Conservation (phyloP, 2,888 invertebrate species). For the Drosophila kokeensis region DNA sequence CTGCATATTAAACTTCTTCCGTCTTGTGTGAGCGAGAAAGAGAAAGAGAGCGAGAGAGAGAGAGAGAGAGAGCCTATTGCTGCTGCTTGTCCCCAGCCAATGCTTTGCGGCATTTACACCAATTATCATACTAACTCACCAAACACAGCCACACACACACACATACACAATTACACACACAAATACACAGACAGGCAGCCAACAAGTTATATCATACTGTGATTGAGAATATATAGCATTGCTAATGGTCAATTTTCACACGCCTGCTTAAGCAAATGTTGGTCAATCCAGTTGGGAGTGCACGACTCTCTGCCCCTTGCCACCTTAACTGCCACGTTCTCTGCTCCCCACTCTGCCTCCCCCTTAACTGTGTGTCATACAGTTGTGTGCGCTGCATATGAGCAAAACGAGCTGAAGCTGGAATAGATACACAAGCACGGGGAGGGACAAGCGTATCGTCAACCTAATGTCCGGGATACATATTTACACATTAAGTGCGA, state of each 20-base stretch:
- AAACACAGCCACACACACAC: constrained; percentile 19
- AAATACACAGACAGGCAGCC: constrained; percentile 19
- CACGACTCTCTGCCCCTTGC: background rate
- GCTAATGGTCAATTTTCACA: constrained; percentile 82
- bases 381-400: constrained; percentile 53
- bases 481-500: constrained; percentile 79
- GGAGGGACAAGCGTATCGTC: constrained; percentile 30
- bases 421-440: constrained; percentile 17
- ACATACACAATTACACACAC: constrained; percentile 21
- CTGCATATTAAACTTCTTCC: constrained; percentile 72
- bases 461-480: constrained; percentile 48
- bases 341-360: background rate
- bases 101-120: constrained; percentile 77
- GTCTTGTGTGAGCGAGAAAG: constrained; percentile 17
- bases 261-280: constrained; percentile 79
- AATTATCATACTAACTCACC: constrained; percentile 65
- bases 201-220: constrained; percentile 68
- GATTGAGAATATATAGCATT: constrained; percentile 76
- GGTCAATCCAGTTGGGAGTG: constrained; percentile 35
- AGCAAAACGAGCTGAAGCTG: constrained; percentile 35
- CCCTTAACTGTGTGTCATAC: background rate
- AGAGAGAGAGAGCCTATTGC: constrained; percentile 7
- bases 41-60: constrained; percentile 4
- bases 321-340: background rate
- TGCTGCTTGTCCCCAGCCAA: constrained; percentile 44